Percentiles rank a stretch among this genome's conserved stretches.
These are phyloP conservation scores for Pyrocoelia pectoralis DNA, from an alignment of 2,888 invertebrate genomes.

Conservation along the genomic window DNA sequence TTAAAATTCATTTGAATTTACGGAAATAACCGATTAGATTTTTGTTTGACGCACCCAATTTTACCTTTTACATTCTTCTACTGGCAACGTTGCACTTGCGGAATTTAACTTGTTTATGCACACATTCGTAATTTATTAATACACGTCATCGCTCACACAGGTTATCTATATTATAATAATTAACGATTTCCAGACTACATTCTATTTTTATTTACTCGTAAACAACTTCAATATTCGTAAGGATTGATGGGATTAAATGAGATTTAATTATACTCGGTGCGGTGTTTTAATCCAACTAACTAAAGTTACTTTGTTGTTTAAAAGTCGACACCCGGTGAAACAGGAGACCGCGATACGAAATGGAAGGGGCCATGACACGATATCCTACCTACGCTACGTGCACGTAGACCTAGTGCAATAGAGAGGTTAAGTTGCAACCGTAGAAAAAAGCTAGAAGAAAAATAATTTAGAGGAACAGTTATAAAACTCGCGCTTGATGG, in stretches of 20 bases:
- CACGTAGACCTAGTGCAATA: conserved; percentile 13
- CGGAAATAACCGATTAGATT: conserved; percentile 17
- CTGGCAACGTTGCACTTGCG: conserved; percentile 38
- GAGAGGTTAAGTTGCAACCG: conserved; percentile 13
- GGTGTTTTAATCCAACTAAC: conserved; percentile 49
- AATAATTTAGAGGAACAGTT: background rate
- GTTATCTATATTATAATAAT: conserved; percentile 7
- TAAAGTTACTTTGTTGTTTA: conserved; percentile 35
- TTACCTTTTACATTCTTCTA: conserved; percentile 39
- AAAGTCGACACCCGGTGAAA: conserved; percentile 40
- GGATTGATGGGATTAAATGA: background rate
- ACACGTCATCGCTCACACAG: conserved; percentile 24
- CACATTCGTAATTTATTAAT: conserved; percentile 11
- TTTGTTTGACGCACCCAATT: conserved; percentile 34
- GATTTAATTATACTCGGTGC: conserved; percentile 12
- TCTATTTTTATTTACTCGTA: background rate
- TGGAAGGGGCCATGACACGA: conserved; percentile 36
- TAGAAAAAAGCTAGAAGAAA: background rate
- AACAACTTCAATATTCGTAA: background rate
- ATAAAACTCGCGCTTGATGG: background rate
- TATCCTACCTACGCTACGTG: conserved; percentile 19
- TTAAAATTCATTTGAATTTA: conserved; percentile 25
- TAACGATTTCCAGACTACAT: conserved; percentile 14
- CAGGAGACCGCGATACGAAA: conserved; percentile 34
- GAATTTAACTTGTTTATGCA: conserved; percentile 37